Conservation (phyloP, 1,140 invertebrate genomes). For the Dinothrombium tinctorium region DNA sequence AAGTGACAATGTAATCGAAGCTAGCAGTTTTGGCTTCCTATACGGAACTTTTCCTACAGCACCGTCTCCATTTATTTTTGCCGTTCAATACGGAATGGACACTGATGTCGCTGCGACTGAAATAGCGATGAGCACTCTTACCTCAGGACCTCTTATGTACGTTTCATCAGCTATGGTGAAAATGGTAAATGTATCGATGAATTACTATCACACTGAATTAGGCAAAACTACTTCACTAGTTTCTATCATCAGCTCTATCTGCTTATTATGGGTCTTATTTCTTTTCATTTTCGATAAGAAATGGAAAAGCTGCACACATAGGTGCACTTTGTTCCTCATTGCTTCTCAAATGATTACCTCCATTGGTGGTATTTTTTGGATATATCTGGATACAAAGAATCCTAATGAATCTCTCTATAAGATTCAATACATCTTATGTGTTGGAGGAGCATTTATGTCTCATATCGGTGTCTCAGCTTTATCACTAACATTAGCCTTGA, state of each 20-base stretch:
- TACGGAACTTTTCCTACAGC: conserved; percentile 89
- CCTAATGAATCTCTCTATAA: background rate
- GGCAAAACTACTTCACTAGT: conserved; percentile 54
- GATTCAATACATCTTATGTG: conserved; percentile 40
- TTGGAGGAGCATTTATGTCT: conserved; percentile 44
- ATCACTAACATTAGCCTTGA: conserved; percentile 47
- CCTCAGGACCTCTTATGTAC: conserved; percentile 82
- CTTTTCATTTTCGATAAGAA: conserved; percentile 50
- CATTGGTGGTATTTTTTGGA: conserved; percentile 41
- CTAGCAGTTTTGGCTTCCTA: conserved; percentile 71
- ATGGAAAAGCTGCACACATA: conserved; percentile 51
- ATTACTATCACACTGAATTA: conserved; percentile 29
- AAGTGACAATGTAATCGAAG: background rate
- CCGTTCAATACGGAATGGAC: conserved; percentile 39
- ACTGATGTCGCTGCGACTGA: conserved; percentile 41
- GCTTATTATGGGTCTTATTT: conserved; percentile 47
- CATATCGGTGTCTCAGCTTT: conserved; percentile 58
- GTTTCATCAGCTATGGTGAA: conserved; percentile 76
- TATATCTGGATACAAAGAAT: background rate
- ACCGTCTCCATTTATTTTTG: conserved; percentile 81
- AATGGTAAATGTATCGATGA: conserved; percentile 20
- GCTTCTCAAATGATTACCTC: conserved; percentile 40
- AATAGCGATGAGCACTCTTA: conserved; percentile 76
- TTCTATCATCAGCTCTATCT: conserved; percentile 45
- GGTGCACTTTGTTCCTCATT: conserved; percentile 47